Evolutionary conservation across 2,797 vertebrate genomes (phyloP).

Genomic region (Myripristis murdjan): DNA sequence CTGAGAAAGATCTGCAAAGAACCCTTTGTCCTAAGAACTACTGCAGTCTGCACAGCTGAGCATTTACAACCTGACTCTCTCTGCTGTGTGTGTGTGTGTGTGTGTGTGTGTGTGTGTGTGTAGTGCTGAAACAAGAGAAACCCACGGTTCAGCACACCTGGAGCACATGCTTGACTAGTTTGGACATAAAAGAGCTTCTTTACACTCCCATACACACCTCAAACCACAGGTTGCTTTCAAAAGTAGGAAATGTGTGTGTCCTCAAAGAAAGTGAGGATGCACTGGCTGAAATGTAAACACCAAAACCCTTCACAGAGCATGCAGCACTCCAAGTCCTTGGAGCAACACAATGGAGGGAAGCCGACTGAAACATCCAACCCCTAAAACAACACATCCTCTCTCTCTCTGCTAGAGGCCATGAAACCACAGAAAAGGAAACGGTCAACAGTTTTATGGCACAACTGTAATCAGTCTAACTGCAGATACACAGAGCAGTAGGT

Average conservation of each 20-base stretch:
- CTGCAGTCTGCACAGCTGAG: conserved; percentile 20
- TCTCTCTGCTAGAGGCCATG: conserved; percentile 17
- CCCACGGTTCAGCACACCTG: conserved; percentile 3
- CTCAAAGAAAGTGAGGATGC: conserved; percentile 2
- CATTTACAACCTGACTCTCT: conserved; percentile 24
- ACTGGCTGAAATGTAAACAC: conserved; percentile 42
- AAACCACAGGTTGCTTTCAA: conserved; percentile 15
- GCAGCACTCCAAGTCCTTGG: conserved; percentile 17
- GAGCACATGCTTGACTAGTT: neutral
- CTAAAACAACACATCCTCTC: conserved; percentile 56
- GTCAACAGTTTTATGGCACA: conserved; percentile 5
- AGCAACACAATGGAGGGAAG: conserved; percentile 74
- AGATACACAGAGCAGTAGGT: conserved; percentile 23
- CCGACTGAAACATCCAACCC: conserved; percentile 32
- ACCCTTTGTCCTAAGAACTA: conserved; percentile 19
- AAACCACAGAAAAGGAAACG: conserved; percentile 20
- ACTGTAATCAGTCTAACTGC: conserved; percentile 50
- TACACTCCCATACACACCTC: neutral
- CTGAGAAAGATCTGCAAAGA: conserved; percentile 26
- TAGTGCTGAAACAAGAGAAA: neutral
- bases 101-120: neutral
- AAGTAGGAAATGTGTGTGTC: conserved; percentile 18
- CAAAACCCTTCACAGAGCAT: neutral
- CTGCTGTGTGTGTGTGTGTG: conserved; percentile 7
- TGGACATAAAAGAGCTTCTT: neutral